Evolutionary conservation across 1,140 invertebrate genomes (phyloP), one percentile per base, ranked within the genome.

Genomic region (Anastrepha ludens): DNA sequence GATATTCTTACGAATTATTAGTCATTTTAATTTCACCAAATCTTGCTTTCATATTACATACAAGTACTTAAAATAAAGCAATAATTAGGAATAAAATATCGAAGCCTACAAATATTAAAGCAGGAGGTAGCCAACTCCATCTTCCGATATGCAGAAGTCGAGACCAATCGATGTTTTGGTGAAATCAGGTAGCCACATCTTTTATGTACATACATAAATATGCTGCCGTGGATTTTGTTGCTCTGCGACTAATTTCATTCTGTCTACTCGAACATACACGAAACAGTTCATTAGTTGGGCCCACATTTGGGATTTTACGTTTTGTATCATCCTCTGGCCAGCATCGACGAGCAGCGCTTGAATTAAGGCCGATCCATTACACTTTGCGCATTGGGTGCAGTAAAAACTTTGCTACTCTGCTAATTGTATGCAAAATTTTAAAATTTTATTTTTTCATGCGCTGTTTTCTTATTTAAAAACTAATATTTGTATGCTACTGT

Each of bases 381-480:
- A 81, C 47, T 81, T 81, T 81, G 74, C 74, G 74, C 74, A 50
- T 81, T 81, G 74, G 74, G 50, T 81, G 47, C 47, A 81, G 47
- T 81, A 81, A 81, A 81, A 81, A 81, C 74, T 81, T 81, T 81
- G 74, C 55, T 81, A 81, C 74, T 81, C 20, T 47, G 20, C 74
- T 81, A 81, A 81, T 81, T 81, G 74, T 81, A 55, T 55, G 74
- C 17, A 55, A 81, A 81, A 81, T 81, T 81, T 55, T 8, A 81
- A 50, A 81, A 55, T 81, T 74, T 74, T 74, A 74, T 74, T 81
- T 81, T 81, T 55, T 41, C 74, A 81, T 81, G 74, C 47, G 74
- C 74, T 81, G 74, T 81, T 81, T 81, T 81, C 74, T 81, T 81
- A 81, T 81, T 81, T 81, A 81, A 81, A 81, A 81, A 81, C 74